A percentile compares a stretch with the other conserved stretches of the same genome.
Conservation (phyloP, 2,113 vertebrate species). For the Phrynosoma blainvillii region DNA sequence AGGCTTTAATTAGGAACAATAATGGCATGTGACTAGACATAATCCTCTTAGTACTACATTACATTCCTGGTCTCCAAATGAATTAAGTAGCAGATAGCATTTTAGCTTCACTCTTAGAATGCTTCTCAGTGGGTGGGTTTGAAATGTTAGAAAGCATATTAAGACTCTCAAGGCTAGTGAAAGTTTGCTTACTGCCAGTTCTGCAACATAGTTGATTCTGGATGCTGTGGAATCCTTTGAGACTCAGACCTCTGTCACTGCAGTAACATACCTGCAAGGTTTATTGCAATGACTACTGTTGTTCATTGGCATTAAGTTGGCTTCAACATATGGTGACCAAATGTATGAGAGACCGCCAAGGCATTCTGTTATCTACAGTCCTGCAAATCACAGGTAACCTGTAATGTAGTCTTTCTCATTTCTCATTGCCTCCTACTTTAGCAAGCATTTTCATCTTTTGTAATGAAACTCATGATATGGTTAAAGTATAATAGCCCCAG, state of each 20-base stretch:
- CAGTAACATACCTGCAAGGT: background rate
- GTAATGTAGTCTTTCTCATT: too few relatives aligned
- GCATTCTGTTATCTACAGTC: too few relatives aligned
- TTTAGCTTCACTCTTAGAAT: background rate
- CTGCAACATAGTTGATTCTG: background rate
- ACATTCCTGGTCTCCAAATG: background rate
- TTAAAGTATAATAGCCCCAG: too few relatives aligned
- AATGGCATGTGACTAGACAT: constrained; percentile 19
- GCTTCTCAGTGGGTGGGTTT: rapidly evolving
- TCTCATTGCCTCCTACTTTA: too few relatives aligned
- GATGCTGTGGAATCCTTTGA: background rate
- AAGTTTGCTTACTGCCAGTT: rapidly evolving
- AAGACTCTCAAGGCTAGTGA: background rate
- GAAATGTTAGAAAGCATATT: background rate
- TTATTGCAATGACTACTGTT: background rate
- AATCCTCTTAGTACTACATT: constrained; percentile 48
- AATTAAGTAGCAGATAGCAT: background rate
- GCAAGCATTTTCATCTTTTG: too few relatives aligned
- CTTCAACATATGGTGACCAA: too few relatives aligned
- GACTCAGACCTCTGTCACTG: background rate
- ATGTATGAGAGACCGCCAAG: too few relatives aligned
- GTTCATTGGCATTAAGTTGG: too few relatives aligned
- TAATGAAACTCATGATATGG: too few relatives aligned
- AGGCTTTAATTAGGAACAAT: constrained; percentile 22
- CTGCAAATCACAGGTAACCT: too few relatives aligned